Evolutionary conservation across 30 jellyfish, hydroid and myxozoan genomes (phyloP).

Genomic region (Turritopsis dohrnii): DNA sequence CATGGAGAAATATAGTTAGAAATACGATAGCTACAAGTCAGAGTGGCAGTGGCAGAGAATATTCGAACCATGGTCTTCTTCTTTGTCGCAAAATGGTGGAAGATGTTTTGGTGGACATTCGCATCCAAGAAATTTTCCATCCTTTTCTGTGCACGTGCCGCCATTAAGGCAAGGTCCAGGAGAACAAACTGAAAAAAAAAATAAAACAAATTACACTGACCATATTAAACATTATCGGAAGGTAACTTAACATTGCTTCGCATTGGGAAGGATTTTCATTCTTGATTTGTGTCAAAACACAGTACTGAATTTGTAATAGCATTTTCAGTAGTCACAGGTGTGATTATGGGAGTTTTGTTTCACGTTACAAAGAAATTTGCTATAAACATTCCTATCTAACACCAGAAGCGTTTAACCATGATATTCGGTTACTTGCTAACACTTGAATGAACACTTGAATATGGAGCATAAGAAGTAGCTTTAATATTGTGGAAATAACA

Average conservation of each 20-base stretch:
- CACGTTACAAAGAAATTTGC: too few relatives aligned
- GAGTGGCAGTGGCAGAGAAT: background rate
- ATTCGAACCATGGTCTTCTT: background rate
- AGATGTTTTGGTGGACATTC: constrained; percentile 58
- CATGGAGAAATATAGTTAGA: background rate
- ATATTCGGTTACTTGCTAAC: too few relatives aligned
- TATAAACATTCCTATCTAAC: too few relatives aligned
- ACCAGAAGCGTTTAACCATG: too few relatives aligned
- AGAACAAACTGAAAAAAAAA: constrained; percentile 19
- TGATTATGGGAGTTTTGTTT: too few relatives aligned
- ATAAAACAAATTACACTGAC: background rate
- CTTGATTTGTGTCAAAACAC: background rate
- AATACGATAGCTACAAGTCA: background rate
- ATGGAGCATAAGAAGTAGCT: too few relatives aligned
- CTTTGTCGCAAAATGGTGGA: constrained; percentile 50
- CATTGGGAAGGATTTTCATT: background rate
- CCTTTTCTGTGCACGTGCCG: constrained; percentile 68
- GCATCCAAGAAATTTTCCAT: constrained; percentile 59
- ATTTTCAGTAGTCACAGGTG: too few relatives aligned
- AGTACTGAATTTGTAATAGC: too few relatives aligned
- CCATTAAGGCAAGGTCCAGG: constrained; percentile 79
- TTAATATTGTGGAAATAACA: too few relatives aligned
- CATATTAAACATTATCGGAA: too few relatives aligned
- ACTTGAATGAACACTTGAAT: too few relatives aligned
- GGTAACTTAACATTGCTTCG: too few relatives aligned